Conservation (phyloP, 1,140 invertebrate genomes). For the Hirudo medicinalis region DNA sequence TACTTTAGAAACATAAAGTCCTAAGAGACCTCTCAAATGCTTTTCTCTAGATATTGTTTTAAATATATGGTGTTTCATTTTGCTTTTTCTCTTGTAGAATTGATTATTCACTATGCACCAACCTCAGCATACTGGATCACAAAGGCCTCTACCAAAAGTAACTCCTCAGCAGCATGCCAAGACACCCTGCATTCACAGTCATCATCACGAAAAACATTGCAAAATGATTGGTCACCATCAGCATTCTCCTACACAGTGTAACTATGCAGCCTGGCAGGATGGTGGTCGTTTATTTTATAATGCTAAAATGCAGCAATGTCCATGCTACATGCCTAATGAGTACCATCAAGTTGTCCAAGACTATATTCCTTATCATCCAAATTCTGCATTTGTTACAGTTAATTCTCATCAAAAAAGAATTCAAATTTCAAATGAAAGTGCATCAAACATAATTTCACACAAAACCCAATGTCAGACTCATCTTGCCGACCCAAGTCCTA, state of each 20-base stretch:
- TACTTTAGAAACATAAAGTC: too few relatives aligned
- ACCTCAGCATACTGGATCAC: too few relatives aligned
- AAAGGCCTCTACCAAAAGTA: too few relatives aligned
- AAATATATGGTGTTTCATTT: too few relatives aligned
- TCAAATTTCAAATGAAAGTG: background rate
- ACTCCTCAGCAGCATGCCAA: too few relatives aligned
- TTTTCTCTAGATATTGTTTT: too few relatives aligned
- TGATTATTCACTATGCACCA: too few relatives aligned
- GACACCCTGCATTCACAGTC: too few relatives aligned
- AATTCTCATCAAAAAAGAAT: background rate
- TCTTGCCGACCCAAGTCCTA: too few relatives aligned
- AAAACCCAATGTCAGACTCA: background rate
- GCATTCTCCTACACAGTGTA: background rate
- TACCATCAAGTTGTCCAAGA: slow-evolving; percentile 8
- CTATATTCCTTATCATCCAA: slow-evolving; percentile 2
- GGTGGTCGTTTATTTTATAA: background rate
- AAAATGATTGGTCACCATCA: background rate
- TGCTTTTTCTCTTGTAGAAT: too few relatives aligned
- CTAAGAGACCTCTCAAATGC: too few relatives aligned
- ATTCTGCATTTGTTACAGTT: slow-evolving; percentile 2
- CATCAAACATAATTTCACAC: background rate
- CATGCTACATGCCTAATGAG: background rate
- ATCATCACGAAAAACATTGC: too few relatives aligned
- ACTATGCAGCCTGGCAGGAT: slow-evolving; percentile 2
- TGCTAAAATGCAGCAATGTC: slow-evolving; percentile 1